phyloP scores from a whole-genome alignment of 2,797 vertebrate genomes.

The Rhynchotus rufescens region DNA sequence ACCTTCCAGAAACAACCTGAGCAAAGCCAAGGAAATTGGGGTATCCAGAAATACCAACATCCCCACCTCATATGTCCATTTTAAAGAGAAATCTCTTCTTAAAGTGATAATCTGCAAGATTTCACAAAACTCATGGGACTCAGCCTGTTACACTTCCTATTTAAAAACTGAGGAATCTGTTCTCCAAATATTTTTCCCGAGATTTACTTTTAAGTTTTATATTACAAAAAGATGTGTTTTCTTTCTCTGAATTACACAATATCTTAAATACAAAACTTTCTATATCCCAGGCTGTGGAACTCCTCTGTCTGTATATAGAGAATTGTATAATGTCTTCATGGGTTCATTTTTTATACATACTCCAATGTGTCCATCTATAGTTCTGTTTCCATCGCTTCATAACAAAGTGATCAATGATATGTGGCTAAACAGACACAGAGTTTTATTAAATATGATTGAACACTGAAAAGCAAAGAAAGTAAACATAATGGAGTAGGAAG shows the following conservation, averaged over 20 bases:
- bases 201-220: not conserved
- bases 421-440: not conserved
- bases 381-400: not conserved
- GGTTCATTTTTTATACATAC: fast-evolving
- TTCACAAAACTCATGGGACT: not conserved
- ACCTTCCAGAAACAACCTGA: not conserved
- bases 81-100: not conserved
- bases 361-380: fast-evolving
- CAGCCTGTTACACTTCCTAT: not conserved
- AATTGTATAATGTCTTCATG: not conserved
- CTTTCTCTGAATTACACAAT: not conserved
- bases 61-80: not conserved
- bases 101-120: not conserved
- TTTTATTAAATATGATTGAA: not conserved
- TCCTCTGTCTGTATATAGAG: not conserved
- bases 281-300: not conserved
- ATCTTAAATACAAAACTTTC: not conserved
- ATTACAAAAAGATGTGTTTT: not conserved
- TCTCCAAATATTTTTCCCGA: not conserved
- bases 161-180: fast-evolving
- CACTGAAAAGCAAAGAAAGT: not conserved
- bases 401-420: not conserved
- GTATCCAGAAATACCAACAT: not conserved
- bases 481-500: not conserved
- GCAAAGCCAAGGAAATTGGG: not conserved